Evolutionary conservation across 2,888 invertebrate species (phyloP).

Genomic region (Orthosia cruda): DNA sequence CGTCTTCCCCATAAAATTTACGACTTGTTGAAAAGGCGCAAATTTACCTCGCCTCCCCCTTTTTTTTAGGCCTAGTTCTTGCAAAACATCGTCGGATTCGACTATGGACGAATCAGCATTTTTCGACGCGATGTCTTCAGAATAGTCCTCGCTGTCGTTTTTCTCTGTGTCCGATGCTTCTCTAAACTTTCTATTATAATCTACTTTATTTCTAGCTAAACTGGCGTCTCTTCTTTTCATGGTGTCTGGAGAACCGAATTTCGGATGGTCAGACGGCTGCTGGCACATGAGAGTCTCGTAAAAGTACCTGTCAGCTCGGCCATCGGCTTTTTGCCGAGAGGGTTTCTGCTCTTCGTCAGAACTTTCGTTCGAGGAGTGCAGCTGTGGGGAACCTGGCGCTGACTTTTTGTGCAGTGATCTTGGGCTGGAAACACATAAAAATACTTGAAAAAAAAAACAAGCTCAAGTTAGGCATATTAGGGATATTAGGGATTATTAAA

Average conservation of each 20-base stretch:
- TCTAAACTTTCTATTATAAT: constrained; percentile 78
- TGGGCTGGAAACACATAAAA: constrained; percentile 69
- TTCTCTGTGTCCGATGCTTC: constrained; percentile 82
- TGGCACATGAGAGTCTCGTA: constrained; percentile 88
- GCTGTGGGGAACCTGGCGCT: constrained; percentile 75
- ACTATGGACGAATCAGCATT: constrained; percentile 82
- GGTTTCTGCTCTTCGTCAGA: constrained; percentile 82
- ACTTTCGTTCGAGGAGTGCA: constrained; percentile 83
- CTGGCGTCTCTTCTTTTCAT: constrained; percentile 74
- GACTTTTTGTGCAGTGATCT: constrained; percentile 76
- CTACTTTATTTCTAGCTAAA: constrained; percentile 72
- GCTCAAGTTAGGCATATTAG: not conserved
- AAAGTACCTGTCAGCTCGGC: constrained; percentile 83
- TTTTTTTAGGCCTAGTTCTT: constrained; percentile 82
- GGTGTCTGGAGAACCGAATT: constrained; percentile 75
- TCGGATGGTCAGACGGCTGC: constrained; percentile 75
- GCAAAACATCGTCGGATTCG: constrained; percentile 83
- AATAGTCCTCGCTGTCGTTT: constrained; percentile 82
- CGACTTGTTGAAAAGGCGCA: constrained; percentile 85
- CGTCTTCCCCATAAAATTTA: constrained; percentile 87
- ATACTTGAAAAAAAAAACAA: not conserved
- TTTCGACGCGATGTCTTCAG: constrained; percentile 83
- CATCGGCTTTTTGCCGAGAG: constrained; percentile 75
- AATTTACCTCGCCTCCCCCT: constrained; percentile 82
- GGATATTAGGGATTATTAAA: not conserved